Base-by-base conservation (phyloP, 1,140 invertebrate genomes). In the Elysia chlorotica region DNA sequence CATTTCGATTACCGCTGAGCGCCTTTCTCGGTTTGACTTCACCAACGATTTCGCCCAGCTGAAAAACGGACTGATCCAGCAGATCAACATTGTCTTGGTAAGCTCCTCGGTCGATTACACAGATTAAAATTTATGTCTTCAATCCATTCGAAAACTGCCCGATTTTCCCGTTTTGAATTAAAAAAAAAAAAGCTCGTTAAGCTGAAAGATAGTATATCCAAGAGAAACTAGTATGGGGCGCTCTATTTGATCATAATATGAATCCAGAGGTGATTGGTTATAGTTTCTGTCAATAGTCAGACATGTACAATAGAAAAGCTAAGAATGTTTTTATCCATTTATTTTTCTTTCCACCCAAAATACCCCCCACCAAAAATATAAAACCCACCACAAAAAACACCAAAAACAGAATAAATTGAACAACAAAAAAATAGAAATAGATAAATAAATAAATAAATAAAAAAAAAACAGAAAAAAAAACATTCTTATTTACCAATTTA, bases 71-170 rank as follows among this genome's bases (percentile, higher is more conserved):
- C 17, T 67, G 0, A 19, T 21, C 14, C 53, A 67, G 48, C 30
- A 54, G 38, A 41, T 67, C 4, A 53, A 67, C 1, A 67, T 67
- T 67, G 48, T 54, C 23, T 25, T 48, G 65, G 65, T 67, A 33
- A 21, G 41, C 2, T 28, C n/a, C n/a, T 25, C n/a, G 5, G 30
- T 25, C n/a, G 21, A 57, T 57, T n/a, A 57, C 30, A 57, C 35
- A 28, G 3, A 21, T 61, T 17, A 28, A 10, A 23, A 28, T 62
- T 2, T 62, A n/a, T n/a, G n/a, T n/a, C n/a, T n/a, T n/a, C n/a
- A n/a, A n/a, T n/a, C n/a, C n/a, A n/a, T n/a, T n/a, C n/a, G n/a
- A n/a, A n/a, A n/a, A n/a, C n/a, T n/a, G n/a, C n/a, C n/a, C n/a
- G n/a, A n/a, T n/a, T n/a, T n/a, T n/a, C n/a, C n/a, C n/a, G n/a